Evolutionary conservation across 1,140 invertebrate species (phyloP).

Genomic region (Zaprionus lachaisei): DNA sequence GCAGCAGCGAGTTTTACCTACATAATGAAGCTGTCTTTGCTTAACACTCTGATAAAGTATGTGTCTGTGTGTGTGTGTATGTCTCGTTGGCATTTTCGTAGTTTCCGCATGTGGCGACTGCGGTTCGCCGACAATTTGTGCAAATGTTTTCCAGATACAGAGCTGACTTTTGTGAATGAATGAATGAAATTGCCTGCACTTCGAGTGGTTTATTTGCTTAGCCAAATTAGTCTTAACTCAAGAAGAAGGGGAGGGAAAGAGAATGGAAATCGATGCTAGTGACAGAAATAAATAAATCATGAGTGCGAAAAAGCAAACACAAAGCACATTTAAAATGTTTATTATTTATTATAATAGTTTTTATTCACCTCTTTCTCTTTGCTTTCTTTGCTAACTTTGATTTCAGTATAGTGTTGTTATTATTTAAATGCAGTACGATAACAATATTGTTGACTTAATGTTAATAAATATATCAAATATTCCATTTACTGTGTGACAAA

Average conservation of each 20-base stretch:
- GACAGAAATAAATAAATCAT: constrained; percentile 5
- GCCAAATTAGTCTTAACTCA: constrained; percentile 68
- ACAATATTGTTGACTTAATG: constrained; percentile 79
- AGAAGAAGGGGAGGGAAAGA: constrained; percentile 20
- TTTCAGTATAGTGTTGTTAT: constrained; percentile 38
- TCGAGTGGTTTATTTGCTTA: constrained; percentile 56
- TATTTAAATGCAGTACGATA: constrained; percentile 78
- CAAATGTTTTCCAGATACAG: constrained; percentile 66
- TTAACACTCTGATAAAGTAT: background rate
- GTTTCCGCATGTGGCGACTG: constrained; percentile 77
- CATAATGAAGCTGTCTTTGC: constrained; percentile 64
- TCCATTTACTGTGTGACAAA: constrained; percentile 48
- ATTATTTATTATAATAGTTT: constrained; percentile 75
- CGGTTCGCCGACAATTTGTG: constrained; percentile 78
- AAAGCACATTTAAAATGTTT: constrained; percentile 72
- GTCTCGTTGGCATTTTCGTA: constrained; percentile 38
- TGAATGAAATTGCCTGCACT: constrained; percentile 13
- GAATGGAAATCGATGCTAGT: background rate
- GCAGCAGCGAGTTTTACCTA: constrained; percentile 34
- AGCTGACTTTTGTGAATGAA: constrained; percentile 35
- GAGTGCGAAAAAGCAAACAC: constrained; percentile 12
- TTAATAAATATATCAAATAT: constrained; percentile 80
- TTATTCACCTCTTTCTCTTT: constrained; percentile 64
- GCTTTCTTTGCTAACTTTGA: constrained; percentile 42
- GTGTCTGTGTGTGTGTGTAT: constrained; percentile 20